Evolutionary conservation across 2,797 vertebrate species (phyloP).

Genomic region (Pseudomugil gertrudae): DNA sequence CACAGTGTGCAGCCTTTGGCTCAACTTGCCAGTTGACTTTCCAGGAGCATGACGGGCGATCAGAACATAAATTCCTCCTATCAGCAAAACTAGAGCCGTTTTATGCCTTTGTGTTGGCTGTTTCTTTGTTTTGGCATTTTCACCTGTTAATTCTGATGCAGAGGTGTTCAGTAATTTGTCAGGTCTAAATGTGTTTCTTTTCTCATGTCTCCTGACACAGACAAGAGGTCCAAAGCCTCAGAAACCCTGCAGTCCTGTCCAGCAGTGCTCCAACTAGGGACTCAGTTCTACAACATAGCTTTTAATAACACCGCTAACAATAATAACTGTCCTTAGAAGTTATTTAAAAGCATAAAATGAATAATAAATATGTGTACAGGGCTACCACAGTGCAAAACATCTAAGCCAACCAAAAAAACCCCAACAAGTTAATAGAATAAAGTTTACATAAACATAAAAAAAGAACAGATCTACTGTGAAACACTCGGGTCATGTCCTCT

Average conservation of each 20-base stretch:
- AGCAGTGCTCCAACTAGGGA: neutral
- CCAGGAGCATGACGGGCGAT: constrained; percentile 5
- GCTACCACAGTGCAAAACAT: neutral
- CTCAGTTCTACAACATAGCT: neutral
- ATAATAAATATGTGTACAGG: neutral
- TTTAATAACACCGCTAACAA: neutral
- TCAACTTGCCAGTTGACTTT: constrained; percentile 14
- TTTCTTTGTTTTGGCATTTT: neutral
- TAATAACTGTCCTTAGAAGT: neutral
- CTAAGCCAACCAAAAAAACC: neutral
- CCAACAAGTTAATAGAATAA: neutral
- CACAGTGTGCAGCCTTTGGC: neutral
- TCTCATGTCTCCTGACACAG: neutral
- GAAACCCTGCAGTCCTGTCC: neutral
- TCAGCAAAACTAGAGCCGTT: constrained; percentile 7
- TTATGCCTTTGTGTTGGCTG: neutral
- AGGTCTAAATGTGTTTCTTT: neutral
- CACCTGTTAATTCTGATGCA: neutral
- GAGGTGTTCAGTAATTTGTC: neutral
- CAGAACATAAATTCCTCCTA: constrained; percentile 12
- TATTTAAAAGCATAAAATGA: neutral
- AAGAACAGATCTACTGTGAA: neutral
- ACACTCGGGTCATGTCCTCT: neutral
- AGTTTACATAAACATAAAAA: neutral
- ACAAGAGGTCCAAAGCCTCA: neutral